Percentiles rank a stretch among this genome's conserved stretches.
These are phyloP conservation scores for Lithodes maja DNA, from an alignment of 2,888 invertebrate genomes.

Conservation along the genomic window DNA sequence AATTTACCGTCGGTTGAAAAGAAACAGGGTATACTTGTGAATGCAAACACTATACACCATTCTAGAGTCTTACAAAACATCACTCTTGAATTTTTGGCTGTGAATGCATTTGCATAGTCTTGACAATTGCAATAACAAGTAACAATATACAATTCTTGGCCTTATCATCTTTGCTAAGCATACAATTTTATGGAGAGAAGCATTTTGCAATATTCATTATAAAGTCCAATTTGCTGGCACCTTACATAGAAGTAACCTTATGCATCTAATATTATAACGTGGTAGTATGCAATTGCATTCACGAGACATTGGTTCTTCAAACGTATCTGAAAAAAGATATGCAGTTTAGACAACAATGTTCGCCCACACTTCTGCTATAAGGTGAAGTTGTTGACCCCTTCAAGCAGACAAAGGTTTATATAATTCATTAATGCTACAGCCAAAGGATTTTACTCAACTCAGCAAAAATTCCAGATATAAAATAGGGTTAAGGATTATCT, in stretches of 20 bases:
- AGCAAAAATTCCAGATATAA: too few species aligned
- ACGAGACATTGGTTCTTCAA: slow-evolving; percentile 51
- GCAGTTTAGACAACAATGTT: slow-evolving; percentile 51
- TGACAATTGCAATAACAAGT: slow-evolving; percentile 11
- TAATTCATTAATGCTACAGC: too few species aligned
- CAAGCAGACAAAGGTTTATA: too few species aligned
- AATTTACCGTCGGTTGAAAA: too few species aligned
- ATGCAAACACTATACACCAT: slow-evolving; percentile 50
- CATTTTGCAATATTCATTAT: slow-evolving; percentile 27
- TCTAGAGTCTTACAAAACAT: slow-evolving; percentile 53
- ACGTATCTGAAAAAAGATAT: slow-evolving; percentile 43
- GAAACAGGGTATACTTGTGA: slow-evolving; percentile 43
- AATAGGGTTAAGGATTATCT: too few species aligned
- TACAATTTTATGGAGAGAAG: slow-evolving; percentile 36
- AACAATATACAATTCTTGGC: background rate
- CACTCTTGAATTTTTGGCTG: slow-evolving; percentile 53
- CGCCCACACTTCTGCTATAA: slow-evolving; percentile 44
- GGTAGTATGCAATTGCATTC: slow-evolving; percentile 61
- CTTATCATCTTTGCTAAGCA: slow-evolving; percentile 41
- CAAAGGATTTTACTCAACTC: too few species aligned
- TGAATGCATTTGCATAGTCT: slow-evolving; percentile 63
- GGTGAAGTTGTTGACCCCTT: background rate
- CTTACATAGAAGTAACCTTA: background rate
- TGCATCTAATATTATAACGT: background rate
- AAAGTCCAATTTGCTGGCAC: slow-evolving; percentile 12